Evolutionary conservation across 2,888 invertebrate species (phyloP), one percentile per base, ranked within the genome.

Genomic region (Gonocerus acuteangulatus): DNA sequence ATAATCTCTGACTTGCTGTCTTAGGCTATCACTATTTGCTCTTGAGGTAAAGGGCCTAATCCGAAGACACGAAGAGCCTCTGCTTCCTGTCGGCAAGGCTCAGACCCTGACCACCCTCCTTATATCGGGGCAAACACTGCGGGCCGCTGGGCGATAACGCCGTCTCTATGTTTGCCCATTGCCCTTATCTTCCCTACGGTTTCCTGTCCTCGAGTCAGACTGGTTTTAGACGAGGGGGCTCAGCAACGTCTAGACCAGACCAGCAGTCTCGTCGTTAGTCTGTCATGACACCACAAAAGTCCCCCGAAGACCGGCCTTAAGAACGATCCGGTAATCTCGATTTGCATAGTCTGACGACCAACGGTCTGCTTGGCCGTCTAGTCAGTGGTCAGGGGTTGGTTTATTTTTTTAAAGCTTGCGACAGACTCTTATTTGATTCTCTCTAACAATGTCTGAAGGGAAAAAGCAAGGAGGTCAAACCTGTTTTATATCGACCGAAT

Each of bases 81-180:
- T 4, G 39, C 39, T 39, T 39, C 39, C 39, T 39, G 39, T 39
- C 39, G 39, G 39, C 39, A 27, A 4, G 9, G 27, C 27, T 27
- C 4, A 27, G 27, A 27, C 7, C n/a, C 39, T 39, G 39, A 39
- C 39, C 39, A 39, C 9, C 39, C 39, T 39, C n/a, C 39, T 3
- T 47, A 47, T 47, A 9, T 47, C 54, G 54, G 54, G 39, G 47
- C 54, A 54, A 54, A 54, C 39, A 54, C 19, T 39, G 54, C 39
- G 19, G 54, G 39, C 4, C 2, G 3, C n/a, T 9, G 42, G n/a
- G 42, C 47, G 54, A 54, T 54, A 54, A 54, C 47, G 13, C 47
- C 19, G 47, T 16, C 39, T 39, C 39, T 2, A 15, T 21, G 54
- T 54, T 54, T 54, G 54, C 23, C 42, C 54, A 39, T 42, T 22